A percentile compares a stretch with the other conserved stretches of the same genome.
Evolutionary conservation across 2,797 vertebrate genomes (phyloP).

Genomic region (Phalanger gymnotis): DNA sequence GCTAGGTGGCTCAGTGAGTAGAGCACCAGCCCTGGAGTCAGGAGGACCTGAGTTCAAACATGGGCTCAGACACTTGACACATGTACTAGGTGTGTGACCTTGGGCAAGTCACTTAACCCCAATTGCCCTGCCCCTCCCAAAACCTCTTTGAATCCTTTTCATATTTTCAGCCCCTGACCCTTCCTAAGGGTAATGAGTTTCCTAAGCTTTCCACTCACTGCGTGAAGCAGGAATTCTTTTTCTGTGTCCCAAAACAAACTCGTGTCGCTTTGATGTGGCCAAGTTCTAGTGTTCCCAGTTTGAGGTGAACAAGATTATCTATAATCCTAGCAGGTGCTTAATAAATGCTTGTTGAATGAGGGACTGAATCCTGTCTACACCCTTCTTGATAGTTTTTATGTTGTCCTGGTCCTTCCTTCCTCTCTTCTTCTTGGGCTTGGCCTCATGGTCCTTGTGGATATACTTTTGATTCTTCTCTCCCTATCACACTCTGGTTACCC

Average conservation of each 20-base stretch:
- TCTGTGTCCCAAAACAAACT: not conserved
- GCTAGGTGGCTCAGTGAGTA: no score
- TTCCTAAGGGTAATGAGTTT: not conserved
- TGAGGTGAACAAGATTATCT: not conserved
- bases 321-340: not conserved
- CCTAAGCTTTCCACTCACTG: not conserved
- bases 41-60: no score
- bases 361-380: not conserved
- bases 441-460: not conserved
- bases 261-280: not conserved
- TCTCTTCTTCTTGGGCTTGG: not conserved
- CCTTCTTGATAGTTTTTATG: conserved; percentile 3
- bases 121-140: no score
- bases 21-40: no score
- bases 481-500: not conserved
- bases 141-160: not conserved
- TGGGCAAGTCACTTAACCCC: no score
- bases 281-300: not conserved
- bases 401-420: not conserved
- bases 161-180: conserved; percentile 14
- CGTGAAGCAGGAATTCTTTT: not conserved
- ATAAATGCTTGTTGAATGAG: not conserved
- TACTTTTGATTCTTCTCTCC: not conserved
- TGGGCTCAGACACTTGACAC: no score
- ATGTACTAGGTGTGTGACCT: no score